Percentiles rank a stretch among this genome's conserved stretches.
Evolutionary conservation across 2,888 invertebrate genomes (phyloP).

Genomic region (Nymphalis polychloros): DNA sequence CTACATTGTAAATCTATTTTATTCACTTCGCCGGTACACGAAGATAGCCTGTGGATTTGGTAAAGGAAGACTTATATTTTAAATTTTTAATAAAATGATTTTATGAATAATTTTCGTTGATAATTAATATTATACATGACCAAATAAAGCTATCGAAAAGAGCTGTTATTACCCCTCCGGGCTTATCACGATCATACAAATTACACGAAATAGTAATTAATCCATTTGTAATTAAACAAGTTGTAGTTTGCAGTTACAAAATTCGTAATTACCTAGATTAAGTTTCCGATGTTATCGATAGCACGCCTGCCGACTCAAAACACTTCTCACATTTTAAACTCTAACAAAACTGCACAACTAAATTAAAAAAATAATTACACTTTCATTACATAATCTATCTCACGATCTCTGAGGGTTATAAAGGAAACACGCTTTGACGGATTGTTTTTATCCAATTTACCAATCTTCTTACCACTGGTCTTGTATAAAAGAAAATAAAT

Average conservation of each 20-base stretch:
- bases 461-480: too few species aligned
- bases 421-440: neutral
- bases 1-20: constrained; percentile 2
- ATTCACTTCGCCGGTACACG: neutral
- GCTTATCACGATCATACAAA: constrained; percentile 29
- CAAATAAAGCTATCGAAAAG: constrained; percentile 23
- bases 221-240: constrained; percentile 30
- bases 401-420: neutral
- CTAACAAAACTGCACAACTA: neutral
- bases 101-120: neutral
- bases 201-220: constrained; percentile 28
- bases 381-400: neutral
- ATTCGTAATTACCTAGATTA: constrained; percentile 23
- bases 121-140: neutral
- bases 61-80: neutral
- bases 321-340: neutral
- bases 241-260: constrained; percentile 26
- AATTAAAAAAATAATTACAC: neutral
- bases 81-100: neutral
- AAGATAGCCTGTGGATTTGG: neutral
- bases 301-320: neutral
- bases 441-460: too few species aligned
- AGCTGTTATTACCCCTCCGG: constrained; percentile 19
- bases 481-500: neutral
- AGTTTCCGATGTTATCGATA: constrained; percentile 23